Evolutionary conservation across 2,888 invertebrate genomes (phyloP).

Genomic region (Tipula lateralis): DNA sequence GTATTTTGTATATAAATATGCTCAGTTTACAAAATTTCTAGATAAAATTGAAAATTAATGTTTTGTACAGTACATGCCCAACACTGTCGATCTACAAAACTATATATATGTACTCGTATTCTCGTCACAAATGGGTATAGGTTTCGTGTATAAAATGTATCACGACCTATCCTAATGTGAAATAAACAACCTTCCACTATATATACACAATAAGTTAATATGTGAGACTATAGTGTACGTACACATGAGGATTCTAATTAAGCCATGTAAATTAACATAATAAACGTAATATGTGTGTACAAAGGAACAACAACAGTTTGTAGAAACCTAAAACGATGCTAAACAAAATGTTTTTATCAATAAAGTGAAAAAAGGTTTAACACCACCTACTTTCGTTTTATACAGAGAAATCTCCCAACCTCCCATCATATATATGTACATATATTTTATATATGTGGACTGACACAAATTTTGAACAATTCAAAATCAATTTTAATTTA

Average conservation of each 20-base stretch:
- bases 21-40: neutral
- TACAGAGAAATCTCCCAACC: neutral
- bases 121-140: neutral
- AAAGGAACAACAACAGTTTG: neutral
- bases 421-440: neutral
- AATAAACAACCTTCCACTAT: neutral
- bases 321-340: neutral
- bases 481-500: neutral
- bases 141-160: neutral
- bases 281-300: neutral
- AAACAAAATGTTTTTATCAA: neutral
- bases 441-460: neutral
- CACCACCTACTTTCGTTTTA: neutral
- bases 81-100: neutral
- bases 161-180: neutral
- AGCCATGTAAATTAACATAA: neutral
- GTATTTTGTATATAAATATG: neutral
- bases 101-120: neutral
- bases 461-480: neutral
- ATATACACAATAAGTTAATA: neutral
- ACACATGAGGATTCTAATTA: neutral
- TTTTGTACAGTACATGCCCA: neutral
- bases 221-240: neutral
- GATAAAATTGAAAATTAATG: constrained; percentile 7
- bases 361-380: neutral